Evolutionary conservation across 2,888 invertebrate genomes (phyloP).

Genomic region (Stenodera caucasica): DNA sequence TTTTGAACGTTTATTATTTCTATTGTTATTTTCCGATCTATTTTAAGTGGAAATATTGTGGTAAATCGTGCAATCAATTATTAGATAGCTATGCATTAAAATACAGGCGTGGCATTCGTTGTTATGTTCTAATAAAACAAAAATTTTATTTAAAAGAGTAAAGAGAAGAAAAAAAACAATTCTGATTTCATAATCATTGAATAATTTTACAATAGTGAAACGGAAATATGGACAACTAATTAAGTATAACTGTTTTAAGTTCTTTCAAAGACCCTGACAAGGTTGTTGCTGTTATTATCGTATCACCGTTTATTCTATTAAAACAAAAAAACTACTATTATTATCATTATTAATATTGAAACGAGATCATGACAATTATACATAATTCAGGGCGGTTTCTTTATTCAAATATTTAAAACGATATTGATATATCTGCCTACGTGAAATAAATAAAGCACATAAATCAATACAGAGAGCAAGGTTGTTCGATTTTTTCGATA

Average conservation of each 20-base stretch:
- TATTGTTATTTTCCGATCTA: background rate
- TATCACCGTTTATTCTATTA: background rate
- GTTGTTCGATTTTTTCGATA: background rate
- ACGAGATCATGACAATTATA: background rate
- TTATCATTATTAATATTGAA: background rate
- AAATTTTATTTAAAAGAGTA: background rate
- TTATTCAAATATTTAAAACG: background rate
- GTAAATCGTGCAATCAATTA: slow-evolving; percentile 1
- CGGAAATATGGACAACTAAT: background rate
- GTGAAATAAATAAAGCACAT: background rate
- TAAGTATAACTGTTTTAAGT: background rate
- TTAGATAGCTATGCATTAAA: slow-evolving; percentile 1
- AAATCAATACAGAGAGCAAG: slow-evolving; percentile 3
- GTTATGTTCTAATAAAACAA: background rate
- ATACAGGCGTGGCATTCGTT: background rate
- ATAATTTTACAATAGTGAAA: slow-evolving; percentile 5
- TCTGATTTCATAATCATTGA: background rate
- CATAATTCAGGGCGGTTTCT: slow-evolving; percentile 7
- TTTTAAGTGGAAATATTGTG: background rate
- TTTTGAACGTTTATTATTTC: background rate
- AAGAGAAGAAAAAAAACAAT: background rate
- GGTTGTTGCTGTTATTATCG: background rate
- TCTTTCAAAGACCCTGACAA: slow-evolving; percentile 6
- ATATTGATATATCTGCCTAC: background rate
- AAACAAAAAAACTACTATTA: background rate